A percentile compares a stretch with the other conserved stretches of the same genome.
Evolutionary conservation across 2,888 invertebrate genomes (phyloP).

Genomic region (Cremastobaeus sp.): DNA sequence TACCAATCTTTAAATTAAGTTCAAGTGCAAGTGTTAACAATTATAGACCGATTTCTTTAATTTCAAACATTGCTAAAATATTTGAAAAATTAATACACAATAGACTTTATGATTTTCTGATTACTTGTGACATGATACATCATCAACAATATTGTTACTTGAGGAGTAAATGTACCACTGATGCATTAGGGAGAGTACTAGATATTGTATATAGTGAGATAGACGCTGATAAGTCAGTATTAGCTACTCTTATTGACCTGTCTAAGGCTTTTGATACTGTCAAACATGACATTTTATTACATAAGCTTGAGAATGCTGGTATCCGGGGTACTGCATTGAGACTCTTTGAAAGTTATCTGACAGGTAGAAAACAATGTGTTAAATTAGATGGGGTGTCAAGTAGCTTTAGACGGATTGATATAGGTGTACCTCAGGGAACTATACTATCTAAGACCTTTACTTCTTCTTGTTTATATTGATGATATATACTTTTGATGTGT

Average conservation of each 20-base stretch:
- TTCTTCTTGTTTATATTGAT: too few relatives aligned
- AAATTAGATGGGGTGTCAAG: too few relatives aligned
- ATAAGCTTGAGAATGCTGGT: neutral
- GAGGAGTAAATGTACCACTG: neutral
- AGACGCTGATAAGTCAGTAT: neutral
- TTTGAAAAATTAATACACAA: neutral
- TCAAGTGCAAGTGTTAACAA: too few relatives aligned
- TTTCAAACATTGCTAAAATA: neutral
- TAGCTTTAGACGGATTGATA: too few relatives aligned
- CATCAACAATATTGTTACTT: neutral
- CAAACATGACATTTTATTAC: neutral
- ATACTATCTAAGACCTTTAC: too few relatives aligned
- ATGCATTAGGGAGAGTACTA: neutral
- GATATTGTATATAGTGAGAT: neutral
- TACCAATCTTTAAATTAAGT: too few relatives aligned
- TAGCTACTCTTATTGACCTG: neutral
- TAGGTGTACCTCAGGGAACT: too few relatives aligned
- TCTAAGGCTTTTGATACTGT: neutral
- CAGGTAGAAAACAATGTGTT: too few relatives aligned
- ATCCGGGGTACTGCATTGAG: too few relatives aligned
- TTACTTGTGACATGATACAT: neutral
- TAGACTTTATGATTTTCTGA: neutral
- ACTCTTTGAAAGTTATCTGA: too few relatives aligned
- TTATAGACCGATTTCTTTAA: too few relatives aligned
- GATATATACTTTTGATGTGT: too few relatives aligned